Evolutionary conservation across 2,888 invertebrate genomes (phyloP), one percentile per base, ranked within the genome.

Genomic region (Cheilosia vulpina): DNA sequence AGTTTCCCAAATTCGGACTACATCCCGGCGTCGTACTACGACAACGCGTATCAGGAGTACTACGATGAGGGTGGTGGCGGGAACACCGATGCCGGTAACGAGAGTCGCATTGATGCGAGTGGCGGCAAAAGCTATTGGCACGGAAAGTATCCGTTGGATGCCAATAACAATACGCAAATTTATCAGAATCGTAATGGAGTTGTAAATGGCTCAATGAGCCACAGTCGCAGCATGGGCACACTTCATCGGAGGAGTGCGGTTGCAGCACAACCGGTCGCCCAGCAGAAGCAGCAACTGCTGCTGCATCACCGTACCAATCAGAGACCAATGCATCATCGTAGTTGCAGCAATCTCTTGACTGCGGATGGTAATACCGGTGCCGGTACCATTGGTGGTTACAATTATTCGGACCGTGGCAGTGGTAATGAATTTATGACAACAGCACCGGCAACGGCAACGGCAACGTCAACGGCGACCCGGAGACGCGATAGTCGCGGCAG

Each of bases 271-370:
- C 34, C 52, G 3, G 41, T 52, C 34, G 65, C 52, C 24, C 75
- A 76, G 38, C 69, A 60, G 17, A 71, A 65, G 13, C 73, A 63
- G 43, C 62, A 55, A 13, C 38, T 19, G 21, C 60, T 76, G 47
- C 75, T 69, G n/a, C 57, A 77, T 7, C 72, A 52, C 11, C 43
- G 88, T 80, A 15, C 47, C 41, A 80, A 77, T 19, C 88, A 87
- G 50, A 90, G 88, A 76, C 66, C 89, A 85, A 76, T 81, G 72
- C 85, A 85, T 76, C 88, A 90, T 76, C 88, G 90, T 68, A 91
- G 89, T 87, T 90, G 89, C 82, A 88, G 89, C 87, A 90, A 90
- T 81, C 88, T 87, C 88, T 88, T 83, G 43, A 66, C 60, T 55
- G 47, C 58, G 38, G 75, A 62, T 58, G 87, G 60, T 77, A 87